These are phyloP conservation scores for Drosophila bocki DNA, from an alignment of 1,140 invertebrate genomes.

Conservation along the genomic window DNA sequence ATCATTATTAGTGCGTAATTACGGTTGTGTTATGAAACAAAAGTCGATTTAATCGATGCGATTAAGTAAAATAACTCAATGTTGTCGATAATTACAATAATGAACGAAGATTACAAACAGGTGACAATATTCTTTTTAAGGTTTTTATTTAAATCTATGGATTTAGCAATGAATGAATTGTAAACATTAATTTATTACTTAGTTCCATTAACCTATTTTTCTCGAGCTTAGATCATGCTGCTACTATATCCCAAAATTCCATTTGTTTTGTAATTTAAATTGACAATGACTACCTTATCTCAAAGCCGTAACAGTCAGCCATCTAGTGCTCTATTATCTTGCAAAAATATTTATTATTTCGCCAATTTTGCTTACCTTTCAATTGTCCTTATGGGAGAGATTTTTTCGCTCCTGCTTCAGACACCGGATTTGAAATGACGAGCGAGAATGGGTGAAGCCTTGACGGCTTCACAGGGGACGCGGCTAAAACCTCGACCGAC, in stretches of 20 bases:
- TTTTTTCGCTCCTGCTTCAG: constrained; percentile 7
- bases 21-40: constrained; percentile 7
- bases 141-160: not conserved
- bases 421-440: constrained; percentile 47
- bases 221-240: no score
- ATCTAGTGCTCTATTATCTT: not conserved
- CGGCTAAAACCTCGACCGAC: constrained; percentile 36
- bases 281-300: no score
- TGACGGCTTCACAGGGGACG: constrained; percentile 6
- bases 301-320: no score
- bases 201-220: no score
- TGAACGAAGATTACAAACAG: not conserved
- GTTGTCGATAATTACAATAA: not conserved
- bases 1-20: constrained; percentile 20
- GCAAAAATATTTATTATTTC: constrained; percentile 4
- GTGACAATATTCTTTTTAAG: not conserved
- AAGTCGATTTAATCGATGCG: constrained; percentile 4
- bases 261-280: not conserved
- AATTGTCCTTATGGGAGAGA: constrained; percentile 34
- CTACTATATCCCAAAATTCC: no score
- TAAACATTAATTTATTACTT: no score
- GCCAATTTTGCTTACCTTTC: constrained; percentile 15
- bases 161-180: not conserved
- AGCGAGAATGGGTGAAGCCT: constrained; percentile 22
- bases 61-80: not conserved